Percentiles rank a stretch among this genome's conserved stretches.
Evolutionary conservation across 1,140 invertebrate species (phyloP).

Genomic region (Zaprionus tsacasi): DNA sequence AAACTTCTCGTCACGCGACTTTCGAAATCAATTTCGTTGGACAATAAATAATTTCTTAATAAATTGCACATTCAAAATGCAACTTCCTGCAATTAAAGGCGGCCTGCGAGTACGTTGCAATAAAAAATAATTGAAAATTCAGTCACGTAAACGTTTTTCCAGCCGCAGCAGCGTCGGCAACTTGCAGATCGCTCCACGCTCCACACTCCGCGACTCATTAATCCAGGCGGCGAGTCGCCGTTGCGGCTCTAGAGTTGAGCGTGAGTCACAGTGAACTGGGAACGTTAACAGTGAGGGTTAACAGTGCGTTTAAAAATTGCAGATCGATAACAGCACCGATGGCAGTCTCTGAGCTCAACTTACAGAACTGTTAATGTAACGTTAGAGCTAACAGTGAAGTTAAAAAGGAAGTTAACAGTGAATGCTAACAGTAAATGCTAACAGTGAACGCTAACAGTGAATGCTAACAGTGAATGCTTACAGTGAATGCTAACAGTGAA

Average conservation of each 20-base stretch:
- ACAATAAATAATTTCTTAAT: slow-evolving; percentile 81
- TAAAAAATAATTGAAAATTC: slow-evolving; percentile 81
- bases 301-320: too few relatives aligned
- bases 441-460: too few relatives aligned
- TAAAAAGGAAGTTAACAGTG: too few relatives aligned
- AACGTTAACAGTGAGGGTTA: too few relatives aligned
- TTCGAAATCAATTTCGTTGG: slow-evolving; percentile 72
- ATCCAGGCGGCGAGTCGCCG: slow-evolving; percentile 49
- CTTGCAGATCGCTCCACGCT: slow-evolving; percentile 43
- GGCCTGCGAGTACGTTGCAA: slow-evolving; percentile 38
- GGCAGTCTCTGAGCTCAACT: too few relatives aligned
- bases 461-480: too few relatives aligned
- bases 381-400: too few relatives aligned
- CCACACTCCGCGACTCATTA: slow-evolving; percentile 57
- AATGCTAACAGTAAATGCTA: too few relatives aligned
- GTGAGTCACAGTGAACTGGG: background rate
- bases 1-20: slow-evolving; percentile 67
- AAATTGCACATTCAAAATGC: slow-evolving; percentile 76
- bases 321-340: too few relatives aligned
- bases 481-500: too few relatives aligned
- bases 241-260: background rate
- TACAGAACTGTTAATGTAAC: too few relatives aligned
- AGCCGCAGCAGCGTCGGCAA: slow-evolving; percentile 55
- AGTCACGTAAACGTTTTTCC: slow-evolving; percentile 77
- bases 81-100: slow-evolving; percentile 77